These are phyloP conservation scores for Nyctibius grandis DNA, from an alignment of 2,797 vertebrate species.

Conservation along the genomic window DNA sequence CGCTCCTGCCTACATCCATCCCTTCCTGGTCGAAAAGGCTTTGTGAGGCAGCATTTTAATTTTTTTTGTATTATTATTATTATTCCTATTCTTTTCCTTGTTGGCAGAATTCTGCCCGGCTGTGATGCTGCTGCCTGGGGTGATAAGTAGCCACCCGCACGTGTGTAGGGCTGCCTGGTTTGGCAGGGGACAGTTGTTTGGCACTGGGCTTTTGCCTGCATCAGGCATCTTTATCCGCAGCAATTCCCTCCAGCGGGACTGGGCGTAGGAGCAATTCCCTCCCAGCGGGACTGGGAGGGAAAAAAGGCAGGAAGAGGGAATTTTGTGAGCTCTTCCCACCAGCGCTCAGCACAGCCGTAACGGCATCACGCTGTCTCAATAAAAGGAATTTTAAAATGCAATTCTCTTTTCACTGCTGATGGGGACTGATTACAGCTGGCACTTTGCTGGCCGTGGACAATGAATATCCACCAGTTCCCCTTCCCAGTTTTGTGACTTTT, in stretches of 20 bases:
- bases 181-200: not conserved
- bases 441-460: not conserved
- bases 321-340: not conserved
- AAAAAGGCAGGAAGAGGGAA: not conserved
- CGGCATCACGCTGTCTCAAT: not conserved
- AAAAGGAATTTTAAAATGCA: not conserved
- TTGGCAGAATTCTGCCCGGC: not conserved
- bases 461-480: not conserved
- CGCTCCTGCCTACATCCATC: not conserved
- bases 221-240: not conserved
- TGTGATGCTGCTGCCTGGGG: not conserved
- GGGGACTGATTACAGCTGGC: not conserved
- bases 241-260: not conserved
- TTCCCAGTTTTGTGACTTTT: not conserved
- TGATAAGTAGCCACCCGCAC: not conserved
- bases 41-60: not conserved
- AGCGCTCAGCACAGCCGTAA: not conserved
- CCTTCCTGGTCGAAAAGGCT: not conserved
- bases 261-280: too few species aligned
- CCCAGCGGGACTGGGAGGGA: too few species aligned
- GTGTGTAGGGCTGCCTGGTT: not conserved
- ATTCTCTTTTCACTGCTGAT: not conserved
- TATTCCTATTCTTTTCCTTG: not conserved
- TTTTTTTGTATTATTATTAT: not conserved
- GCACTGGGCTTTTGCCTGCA: rapidly evolving